phyloP scores from a whole-genome alignment of 2,797 vertebrate species.

The Podarcis lilfordi region DNA sequence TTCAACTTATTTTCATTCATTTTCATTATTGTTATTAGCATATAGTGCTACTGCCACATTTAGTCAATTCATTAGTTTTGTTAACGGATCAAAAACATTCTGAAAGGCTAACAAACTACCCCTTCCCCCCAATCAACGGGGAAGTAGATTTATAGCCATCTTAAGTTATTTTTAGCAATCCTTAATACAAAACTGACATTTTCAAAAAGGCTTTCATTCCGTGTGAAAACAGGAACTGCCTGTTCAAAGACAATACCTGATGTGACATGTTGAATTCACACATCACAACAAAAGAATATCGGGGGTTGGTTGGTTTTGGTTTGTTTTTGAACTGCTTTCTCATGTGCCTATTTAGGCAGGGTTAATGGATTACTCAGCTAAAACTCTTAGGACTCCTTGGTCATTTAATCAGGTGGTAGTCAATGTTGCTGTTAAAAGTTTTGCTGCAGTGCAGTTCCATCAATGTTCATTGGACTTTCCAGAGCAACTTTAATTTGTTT shows the following conservation, averaged over 20 bases:
- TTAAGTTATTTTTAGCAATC: neutral
- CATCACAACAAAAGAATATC: too few species aligned
- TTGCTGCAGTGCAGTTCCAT: neutral
- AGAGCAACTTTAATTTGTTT: neutral
- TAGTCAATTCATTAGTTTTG: neutral
- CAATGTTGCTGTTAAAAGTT: too few species aligned
- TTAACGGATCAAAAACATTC: neutral
- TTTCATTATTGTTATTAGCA: neutral
- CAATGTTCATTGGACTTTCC: neutral
- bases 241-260: neutral
- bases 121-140: rapidly evolving
- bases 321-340: neutral
- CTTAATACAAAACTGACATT: neutral
- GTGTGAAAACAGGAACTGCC: neutral
- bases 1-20: neutral
- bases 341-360: neutral
- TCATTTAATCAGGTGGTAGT: too few species aligned
- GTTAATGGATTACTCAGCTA: neutral
- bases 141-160: neutral
- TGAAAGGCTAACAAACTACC: neutral
- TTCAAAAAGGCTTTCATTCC: neutral
- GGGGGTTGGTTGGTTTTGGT: too few species aligned
- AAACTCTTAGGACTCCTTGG: neutral
- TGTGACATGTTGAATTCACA: neutral
- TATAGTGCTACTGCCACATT: neutral